phyloP scores from a whole-genome alignment of 2,797 vertebrate genomes.

The Lateolabrax maculatus region DNA sequence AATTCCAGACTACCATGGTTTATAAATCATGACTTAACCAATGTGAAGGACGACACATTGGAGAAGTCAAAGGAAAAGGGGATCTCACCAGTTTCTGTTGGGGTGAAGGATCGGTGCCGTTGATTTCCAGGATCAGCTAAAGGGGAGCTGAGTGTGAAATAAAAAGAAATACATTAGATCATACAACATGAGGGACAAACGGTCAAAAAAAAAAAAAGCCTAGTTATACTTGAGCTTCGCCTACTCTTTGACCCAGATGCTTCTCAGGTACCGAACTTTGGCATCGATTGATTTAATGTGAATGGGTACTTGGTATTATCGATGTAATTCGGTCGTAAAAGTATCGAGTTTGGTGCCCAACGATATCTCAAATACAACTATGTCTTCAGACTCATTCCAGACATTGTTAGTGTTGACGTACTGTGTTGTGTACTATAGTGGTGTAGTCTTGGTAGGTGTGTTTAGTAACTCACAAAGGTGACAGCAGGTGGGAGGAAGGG shows the following conservation, averaged over 20 bases:
- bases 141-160: conserved; percentile 16
- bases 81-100: conserved; percentile 65
- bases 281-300: too few relatives aligned
- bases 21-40: neutral
- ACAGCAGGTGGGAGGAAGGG: conserved; percentile 21
- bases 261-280: too few relatives aligned
- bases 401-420: neutral
- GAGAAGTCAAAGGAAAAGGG: neutral
- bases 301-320: too few relatives aligned
- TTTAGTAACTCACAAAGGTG: conserved; percentile 62
- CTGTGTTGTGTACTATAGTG: too few relatives aligned
- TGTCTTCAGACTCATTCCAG: neutral
- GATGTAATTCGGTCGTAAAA: too few relatives aligned
- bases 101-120: conserved; percentile 24
- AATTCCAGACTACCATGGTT: neutral
- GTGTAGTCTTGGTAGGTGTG: too few relatives aligned
- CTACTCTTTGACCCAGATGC: too few relatives aligned
- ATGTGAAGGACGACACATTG: neutral
- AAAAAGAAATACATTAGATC: neutral
- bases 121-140: neutral
- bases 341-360: too few relatives aligned
- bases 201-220: too few relatives aligned
- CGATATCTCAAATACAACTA: too few relatives aligned
- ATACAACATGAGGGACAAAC: too few relatives aligned
- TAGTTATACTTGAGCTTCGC: too few relatives aligned